Evolutionary conservation across 2,888 invertebrate species (phyloP), one percentile per base, ranked within the genome.

Genomic region (Heteromurus nitidus): DNA sequence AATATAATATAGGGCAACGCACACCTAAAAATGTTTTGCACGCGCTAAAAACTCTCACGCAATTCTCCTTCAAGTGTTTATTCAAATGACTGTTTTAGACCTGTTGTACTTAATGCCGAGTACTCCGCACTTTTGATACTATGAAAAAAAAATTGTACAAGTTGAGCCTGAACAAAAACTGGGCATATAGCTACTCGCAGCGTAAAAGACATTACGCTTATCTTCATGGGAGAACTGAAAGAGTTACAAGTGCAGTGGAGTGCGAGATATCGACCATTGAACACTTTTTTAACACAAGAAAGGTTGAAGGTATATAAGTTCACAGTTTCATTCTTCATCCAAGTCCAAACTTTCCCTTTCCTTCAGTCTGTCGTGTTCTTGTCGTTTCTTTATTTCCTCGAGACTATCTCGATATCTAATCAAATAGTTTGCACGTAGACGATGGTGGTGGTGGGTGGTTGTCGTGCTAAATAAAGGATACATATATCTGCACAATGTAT

Each of bases 1-100:
- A n/a, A n/a, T n/a, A n/a, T n/a, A n/a, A n/a, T n/a, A n/a, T n/a
- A n/a, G n/a, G n/a, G n/a, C n/a, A n/a, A n/a, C n/a, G n/a, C n/a
- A n/a, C n/a, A n/a, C n/a, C n/a, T n/a, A n/a, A n/a, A n/a, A n/a
- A n/a, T n/a, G 36, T 36, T 50, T 9, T 55, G 55, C 55, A 55
- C 55, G 55, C 55, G 55, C 26, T 55, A n/a, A 13, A n/a, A n/a
- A n/a, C 55, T 22, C 55, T 22, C 55, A 55, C 55, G 26, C 55
- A 55, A 55, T 26, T 55, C 26, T 2, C 11, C 26, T 11, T 24
- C 22, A 55, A 55, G 26, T 55, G 55, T 26, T 55, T 26, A 55
- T 55, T 55, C 55, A 22, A 55, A 55, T 50, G 20, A 50, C 18
- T 20, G 9, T 50, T 50, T 50, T 26, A n/a, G 55, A 55, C 55